Conservation (phyloP, 2,888 invertebrate species). For the Drosophila crucigera region DNA sequence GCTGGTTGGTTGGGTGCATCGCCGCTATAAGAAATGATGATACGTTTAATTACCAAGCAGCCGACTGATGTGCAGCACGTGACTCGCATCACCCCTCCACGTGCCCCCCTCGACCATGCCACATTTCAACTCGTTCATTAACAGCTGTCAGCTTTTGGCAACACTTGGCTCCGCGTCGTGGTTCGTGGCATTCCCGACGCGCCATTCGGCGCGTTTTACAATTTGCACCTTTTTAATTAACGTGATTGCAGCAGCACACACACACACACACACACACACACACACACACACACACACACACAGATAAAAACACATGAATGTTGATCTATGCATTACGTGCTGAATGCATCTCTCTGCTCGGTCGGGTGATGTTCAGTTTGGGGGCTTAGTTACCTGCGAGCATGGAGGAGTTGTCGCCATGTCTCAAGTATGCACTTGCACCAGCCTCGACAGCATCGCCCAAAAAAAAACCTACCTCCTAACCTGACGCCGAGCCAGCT, state of each 20-base stretch:
- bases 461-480: constrained; percentile 52
- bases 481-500: constrained; percentile 27
- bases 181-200: constrained; percentile 65
- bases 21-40: constrained; percentile 71
- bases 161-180: constrained; percentile 66
- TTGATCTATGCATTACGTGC: constrained; percentile 83
- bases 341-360: constrained; percentile 68
- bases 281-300: constrained; percentile 38
- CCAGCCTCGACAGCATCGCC: constrained; percentile 38
- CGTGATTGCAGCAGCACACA: constrained; percentile 79
- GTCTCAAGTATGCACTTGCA: constrained; percentile 79
- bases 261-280: constrained; percentile 26
- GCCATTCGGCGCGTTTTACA: constrained; percentile 76
- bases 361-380: constrained; percentile 22
- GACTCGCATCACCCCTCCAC: constrained; percentile 49
- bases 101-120: constrained; percentile 19
- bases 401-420: constrained; percentile 48
- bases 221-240: constrained; percentile 85
- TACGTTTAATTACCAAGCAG: constrained; percentile 76
- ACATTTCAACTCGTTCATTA: constrained; percentile 79
- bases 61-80: constrained; percentile 70
- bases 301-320: constrained; percentile 34
- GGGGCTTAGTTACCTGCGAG: constrained; percentile 32
- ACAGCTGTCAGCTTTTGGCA: constrained; percentile 82
- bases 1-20: constrained; percentile 1